Percentiles rank a stretch among this genome's conserved stretches.
These are phyloP conservation scores for Unio delphinus DNA, from an alignment of 2,888 invertebrate species.

Conservation along the genomic window DNA sequence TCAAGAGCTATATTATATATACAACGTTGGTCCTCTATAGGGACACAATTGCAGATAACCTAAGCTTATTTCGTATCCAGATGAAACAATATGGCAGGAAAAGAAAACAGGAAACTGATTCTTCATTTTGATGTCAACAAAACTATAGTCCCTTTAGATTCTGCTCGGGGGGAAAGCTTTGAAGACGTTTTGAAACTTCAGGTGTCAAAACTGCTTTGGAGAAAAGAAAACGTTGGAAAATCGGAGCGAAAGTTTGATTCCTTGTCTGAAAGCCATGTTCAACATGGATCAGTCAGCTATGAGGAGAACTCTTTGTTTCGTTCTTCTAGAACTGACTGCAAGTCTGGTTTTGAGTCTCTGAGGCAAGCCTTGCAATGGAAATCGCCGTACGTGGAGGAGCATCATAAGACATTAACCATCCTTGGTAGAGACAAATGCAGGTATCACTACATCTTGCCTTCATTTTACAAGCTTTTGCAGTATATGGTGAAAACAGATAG, in stretches of 20 bases:
- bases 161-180: conserved; percentile 31
- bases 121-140: conserved; percentile 38
- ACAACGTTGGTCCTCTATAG: no score
- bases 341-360: conserved; percentile 26
- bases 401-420: conserved; percentile 23
- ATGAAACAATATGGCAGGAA: no score
- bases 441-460: conserved; percentile 29
- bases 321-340: conserved; percentile 24
- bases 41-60: no score
- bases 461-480: conserved; percentile 23
- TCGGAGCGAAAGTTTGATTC: conserved; percentile 18
- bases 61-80: no score
- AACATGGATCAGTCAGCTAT: conserved; percentile 22
- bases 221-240: conserved; percentile 24
- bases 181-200: conserved; percentile 30
- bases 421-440: conserved; percentile 18
- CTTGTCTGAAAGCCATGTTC: conserved; percentile 8
- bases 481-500: conserved; percentile 11
- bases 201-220: conserved; percentile 31
- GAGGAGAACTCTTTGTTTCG: conserved; percentile 18
- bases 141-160: conserved; percentile 34
- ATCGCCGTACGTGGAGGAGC: conserved; percentile 21
- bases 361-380: conserved; percentile 23
- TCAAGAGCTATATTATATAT: no score
- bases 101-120: conserved; percentile 19